Base-by-base conservation (phyloP, 2,113 vertebrate species). In the Ia io region DNA sequence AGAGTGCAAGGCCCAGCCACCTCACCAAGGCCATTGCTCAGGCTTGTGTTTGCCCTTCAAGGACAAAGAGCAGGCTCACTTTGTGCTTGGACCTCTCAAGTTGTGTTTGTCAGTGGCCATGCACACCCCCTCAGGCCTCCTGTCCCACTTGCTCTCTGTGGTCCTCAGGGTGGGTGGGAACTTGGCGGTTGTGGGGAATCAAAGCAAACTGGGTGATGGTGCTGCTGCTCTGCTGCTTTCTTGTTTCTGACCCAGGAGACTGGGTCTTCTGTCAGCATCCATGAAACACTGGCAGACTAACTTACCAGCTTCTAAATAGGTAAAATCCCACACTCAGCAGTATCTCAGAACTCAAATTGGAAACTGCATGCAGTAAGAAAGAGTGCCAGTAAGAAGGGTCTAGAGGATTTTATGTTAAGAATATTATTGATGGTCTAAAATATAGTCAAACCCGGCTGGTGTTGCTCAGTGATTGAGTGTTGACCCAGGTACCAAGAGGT, bases 71-170 rank as follows among this genome's bases (percentile, higher is more conserved):
- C 35, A 20, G 30, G 2, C 37, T 93, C 42, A 25, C 9, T 88
- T 56, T 3, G 1, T 49, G 49, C n/a, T 65, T 84, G n/a, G 16
- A 35, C 53, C 44, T 42, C 32, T 28, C 2, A 20, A 30, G 22
- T 4, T 25, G 17, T 40, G 9, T 85, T 56, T 78, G 32, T n/a
- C 17, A 37, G 11, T 4, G 77, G 12, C 0, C 9, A 28, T 35
- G 56, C 11, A 69, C 59, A n/a, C 11, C 2, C 5, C 32, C 2
- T 1, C 0, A 9, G 49, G 32, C 16, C 8, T 0, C 6, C 6
- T 9, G 1, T 53, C 11, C 3, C 0, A 4, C 12, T 56, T 13
- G 16, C 7, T 16, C 13, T 59, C 13, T 13, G 10, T 6, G 1
- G 9, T 16, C 9, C 25, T 5, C 0, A 1, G 9, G 30, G 23